These are phyloP conservation scores for Himalopsyche kuldschensis DNA, from an alignment of 2,888 invertebrate species.

Conservation along the genomic window DNA sequence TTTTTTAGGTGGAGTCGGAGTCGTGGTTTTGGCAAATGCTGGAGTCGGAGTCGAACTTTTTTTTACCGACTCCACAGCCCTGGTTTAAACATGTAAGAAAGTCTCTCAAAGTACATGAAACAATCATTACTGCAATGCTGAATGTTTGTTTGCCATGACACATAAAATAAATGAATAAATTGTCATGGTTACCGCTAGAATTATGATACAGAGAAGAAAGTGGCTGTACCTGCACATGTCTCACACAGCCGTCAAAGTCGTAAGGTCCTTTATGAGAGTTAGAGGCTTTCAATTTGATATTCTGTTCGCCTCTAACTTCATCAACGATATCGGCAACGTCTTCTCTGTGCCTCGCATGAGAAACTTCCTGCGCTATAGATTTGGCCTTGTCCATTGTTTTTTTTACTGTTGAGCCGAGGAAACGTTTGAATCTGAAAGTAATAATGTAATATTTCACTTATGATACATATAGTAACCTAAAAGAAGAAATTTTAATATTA, in stretches of 20 bases:
- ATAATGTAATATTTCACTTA: background rate
- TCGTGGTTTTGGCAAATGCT: no score
- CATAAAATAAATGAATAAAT: no score
- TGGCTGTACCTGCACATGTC: slow-evolving; percentile 77
- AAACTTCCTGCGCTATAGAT: slow-evolving; percentile 84
- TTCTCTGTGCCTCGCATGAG: slow-evolving; percentile 84
- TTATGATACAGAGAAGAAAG: background rate
- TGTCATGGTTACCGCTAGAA: background rate
- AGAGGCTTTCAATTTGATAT: slow-evolving; percentile 89
- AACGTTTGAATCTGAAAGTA: slow-evolving; percentile 67
- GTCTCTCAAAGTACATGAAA: background rate
- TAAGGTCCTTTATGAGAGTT: slow-evolving; percentile 96
- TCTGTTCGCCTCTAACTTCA: slow-evolving; percentile 77
- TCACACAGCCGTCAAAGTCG: slow-evolving; percentile 87
- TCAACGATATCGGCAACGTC: slow-evolving; percentile 84
- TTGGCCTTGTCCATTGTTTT: slow-evolving; percentile 91
- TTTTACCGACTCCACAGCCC: no score
- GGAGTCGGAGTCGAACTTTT: no score
- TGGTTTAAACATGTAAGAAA: no score
- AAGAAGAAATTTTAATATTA: no score
- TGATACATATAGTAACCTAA: background rate
- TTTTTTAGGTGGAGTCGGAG: no score
- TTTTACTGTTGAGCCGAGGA: slow-evolving; percentile 86
- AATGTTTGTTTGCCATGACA: background rate
- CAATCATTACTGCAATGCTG: background rate